Percentiles rank a stretch among this genome's conserved stretches.
phyloP scores from a whole-genome alignment of 2,888 invertebrate species.

The Drosophila neotestacea region DNA sequence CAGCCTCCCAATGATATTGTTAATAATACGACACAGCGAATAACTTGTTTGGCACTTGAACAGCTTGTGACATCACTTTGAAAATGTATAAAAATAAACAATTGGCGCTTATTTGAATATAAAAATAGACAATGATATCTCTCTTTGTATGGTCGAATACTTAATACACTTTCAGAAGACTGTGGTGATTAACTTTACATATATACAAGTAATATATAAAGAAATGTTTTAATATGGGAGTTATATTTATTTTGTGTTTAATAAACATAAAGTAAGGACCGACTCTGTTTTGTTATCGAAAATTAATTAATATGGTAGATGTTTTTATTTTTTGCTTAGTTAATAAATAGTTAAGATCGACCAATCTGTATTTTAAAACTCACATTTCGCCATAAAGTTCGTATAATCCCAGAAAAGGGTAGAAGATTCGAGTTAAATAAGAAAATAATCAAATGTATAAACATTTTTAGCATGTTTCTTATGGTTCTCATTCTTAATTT shows the following conservation, averaged over 20 bases:
- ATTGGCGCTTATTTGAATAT: conserved; percentile 42
- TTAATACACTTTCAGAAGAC: conserved; percentile 1
- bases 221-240: too few species aligned
- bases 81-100: conserved; percentile 77
- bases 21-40: conserved; percentile 46
- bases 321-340: too few species aligned
- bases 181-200: too few species aligned
- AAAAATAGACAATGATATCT: conserved; percentile 28
- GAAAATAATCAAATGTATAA: conserved; percentile 17
- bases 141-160: neutral
- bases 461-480: conserved; percentile 21
- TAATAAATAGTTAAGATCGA: too few species aligned
- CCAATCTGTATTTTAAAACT: neutral
- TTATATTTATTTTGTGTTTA: too few species aligned
- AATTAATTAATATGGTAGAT: too few species aligned
- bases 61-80: conserved; percentile 73
- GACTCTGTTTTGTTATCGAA: too few species aligned
- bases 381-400: neutral
- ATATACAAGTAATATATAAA: too few species aligned
- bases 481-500: conserved; percentile 21
- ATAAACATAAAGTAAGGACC: too few species aligned
- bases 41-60: conserved; percentile 62
- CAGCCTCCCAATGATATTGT: conserved; percentile 41
- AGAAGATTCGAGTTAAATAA: neutral
- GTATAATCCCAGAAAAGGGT: neutral